A percentile compares a stretch with the other conserved stretches of the same genome.
phyloP scores from a whole-genome alignment of 2,113 vertebrate genomes.

The Oreamnos americanus region DNA sequence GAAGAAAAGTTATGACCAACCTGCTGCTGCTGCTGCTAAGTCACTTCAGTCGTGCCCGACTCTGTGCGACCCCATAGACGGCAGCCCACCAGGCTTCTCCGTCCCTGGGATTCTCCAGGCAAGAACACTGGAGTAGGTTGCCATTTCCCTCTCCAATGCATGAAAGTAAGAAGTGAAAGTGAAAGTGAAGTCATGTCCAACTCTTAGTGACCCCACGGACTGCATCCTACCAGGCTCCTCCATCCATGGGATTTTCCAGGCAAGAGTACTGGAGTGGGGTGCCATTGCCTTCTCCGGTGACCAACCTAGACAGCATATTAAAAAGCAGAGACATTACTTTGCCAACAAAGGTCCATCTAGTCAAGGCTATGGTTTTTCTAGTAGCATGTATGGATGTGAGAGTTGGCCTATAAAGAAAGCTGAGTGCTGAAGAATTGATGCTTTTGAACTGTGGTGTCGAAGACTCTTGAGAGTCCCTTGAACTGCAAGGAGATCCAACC shows the following conservation, averaged over 20 bases:
- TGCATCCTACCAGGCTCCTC: too few species aligned
- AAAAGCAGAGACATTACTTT: not conserved
- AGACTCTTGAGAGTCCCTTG: not conserved
- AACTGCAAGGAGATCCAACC: not conserved
- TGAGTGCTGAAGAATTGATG: fast-evolving
- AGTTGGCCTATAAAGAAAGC: not conserved
- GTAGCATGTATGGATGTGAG: not conserved
- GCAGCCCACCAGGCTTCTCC: too few species aligned
- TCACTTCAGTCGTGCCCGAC: too few species aligned
- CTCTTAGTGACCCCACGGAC: too few species aligned
- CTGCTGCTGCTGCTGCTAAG: not conserved
- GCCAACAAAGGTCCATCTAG: not conserved
- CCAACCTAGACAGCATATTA: not conserved
- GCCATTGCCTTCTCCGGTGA: not conserved
- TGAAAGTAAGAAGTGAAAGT: too few species aligned
- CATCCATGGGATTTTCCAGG: too few species aligned
- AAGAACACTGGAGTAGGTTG: too few species aligned
- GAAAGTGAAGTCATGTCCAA: too few species aligned
- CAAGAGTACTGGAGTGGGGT: too few species aligned
- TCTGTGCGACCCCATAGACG: too few species aligned
- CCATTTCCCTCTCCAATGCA: too few species aligned
- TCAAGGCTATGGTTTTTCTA: not conserved
- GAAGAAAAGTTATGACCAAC: not conserved
- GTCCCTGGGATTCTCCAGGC: too few species aligned
- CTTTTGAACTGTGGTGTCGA: not conserved